Conservation (phyloP, 1,140 invertebrate species). For the Zaprionus kolodkinae region DNA sequence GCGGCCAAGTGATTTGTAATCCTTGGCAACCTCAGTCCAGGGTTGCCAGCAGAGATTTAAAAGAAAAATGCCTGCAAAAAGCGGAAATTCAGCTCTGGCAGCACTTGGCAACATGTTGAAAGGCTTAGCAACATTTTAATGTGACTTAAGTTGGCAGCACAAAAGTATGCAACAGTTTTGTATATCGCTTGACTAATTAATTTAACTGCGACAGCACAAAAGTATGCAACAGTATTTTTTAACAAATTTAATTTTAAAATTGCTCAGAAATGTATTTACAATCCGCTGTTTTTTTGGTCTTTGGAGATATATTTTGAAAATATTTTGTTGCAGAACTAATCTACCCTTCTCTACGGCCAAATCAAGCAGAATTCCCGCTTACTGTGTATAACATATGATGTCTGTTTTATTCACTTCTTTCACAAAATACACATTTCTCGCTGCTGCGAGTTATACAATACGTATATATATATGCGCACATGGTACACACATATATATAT, state of each 20-base stretch:
- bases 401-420: conserved; percentile 2
- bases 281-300: too few relatives aligned
- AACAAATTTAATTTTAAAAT: too few relatives aligned
- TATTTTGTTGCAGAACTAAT: too few relatives aligned
- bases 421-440: background rate
- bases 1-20: background rate
- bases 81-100: background rate
- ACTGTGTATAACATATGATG: background rate
- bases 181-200: too few relatives aligned
- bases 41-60: too few relatives aligned
- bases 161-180: conserved; percentile 45
- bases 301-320: too few relatives aligned
- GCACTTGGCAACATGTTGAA: conserved; percentile 41
- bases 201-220: conserved; percentile 8
- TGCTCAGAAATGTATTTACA: background rate
- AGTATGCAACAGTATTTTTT: conserved; percentile 15
- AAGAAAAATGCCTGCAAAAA: too few relatives aligned
- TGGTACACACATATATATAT: conserved; percentile 31
- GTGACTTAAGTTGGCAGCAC: background rate
- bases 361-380: background rate
- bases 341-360: background rate
- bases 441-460: background rate
- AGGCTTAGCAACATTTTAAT: background rate
- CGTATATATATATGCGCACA: conserved; percentile 27
- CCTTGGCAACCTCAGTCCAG: background rate